phyloP scores from a whole-genome alignment of 2,797 vertebrate genomes.

The Catostomus latipinnis region DNA sequence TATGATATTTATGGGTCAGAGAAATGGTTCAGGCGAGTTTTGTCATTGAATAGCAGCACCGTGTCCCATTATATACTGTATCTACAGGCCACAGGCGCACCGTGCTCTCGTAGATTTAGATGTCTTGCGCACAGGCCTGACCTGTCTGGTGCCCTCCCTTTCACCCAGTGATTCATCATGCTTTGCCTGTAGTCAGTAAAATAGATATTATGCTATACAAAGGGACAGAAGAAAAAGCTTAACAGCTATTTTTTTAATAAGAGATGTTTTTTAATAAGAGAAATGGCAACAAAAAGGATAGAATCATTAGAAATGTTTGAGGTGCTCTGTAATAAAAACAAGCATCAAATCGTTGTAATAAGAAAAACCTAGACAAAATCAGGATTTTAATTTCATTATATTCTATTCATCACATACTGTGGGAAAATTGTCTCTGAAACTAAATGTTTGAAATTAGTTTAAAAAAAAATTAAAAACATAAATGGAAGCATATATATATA shows the following conservation, averaged over 20 bases:
- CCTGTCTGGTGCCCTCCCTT: conserved; percentile 22
- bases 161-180: conserved; percentile 39
- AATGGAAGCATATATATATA: too few relatives aligned
- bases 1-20: conserved; percentile 19
- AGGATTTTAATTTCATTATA: too few relatives aligned
- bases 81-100: background rate
- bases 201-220: background rate
- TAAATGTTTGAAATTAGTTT: too few relatives aligned
- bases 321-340: too few relatives aligned
- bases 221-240: background rate
- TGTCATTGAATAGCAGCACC: background rate
- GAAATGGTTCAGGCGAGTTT: conserved; percentile 16
- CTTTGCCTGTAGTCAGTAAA: conserved; percentile 3
- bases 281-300: conserved; percentile 37
- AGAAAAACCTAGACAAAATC: too few relatives aligned
- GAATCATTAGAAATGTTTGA: background rate
- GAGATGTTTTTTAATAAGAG: conserved; percentile 17
- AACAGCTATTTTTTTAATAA: background rate
- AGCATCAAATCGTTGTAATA: too few relatives aligned
- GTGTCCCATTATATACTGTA: conserved; percentile 1
- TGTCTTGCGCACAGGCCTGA: conserved; percentile 5
- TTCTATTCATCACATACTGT: too few relatives aligned
- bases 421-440: too few relatives aligned
- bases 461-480: too few relatives aligned
- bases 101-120: conserved; percentile 13